These are phyloP conservation scores for Nymphalis io DNA, from an alignment of 1,140 invertebrate species.

Conservation along the genomic window DNA sequence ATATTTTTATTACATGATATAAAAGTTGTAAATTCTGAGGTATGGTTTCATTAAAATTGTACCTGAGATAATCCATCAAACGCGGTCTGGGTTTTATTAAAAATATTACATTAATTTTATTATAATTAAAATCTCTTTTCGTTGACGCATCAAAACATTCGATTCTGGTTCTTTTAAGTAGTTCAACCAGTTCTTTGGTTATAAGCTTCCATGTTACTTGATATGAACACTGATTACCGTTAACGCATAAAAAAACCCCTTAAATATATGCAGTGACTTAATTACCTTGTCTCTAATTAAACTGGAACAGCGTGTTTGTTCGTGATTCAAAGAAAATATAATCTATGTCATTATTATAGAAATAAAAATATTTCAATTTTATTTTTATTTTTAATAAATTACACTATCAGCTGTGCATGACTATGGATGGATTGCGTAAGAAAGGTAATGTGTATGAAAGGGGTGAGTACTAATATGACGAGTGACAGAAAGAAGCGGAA, in stretches of 20 bases:
- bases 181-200: not conserved
- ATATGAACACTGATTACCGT: not conserved
- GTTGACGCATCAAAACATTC: not conserved
- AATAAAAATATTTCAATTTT: too few species aligned
- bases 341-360: too few species aligned
- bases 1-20: not conserved
- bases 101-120: not conserved
- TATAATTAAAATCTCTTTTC: not conserved
- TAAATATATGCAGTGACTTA: not conserved
- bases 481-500: too few species aligned
- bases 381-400: too few species aligned
- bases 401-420: too few species aligned
- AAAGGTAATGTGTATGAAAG: too few species aligned
- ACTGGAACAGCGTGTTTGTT: too few species aligned
- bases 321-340: too few species aligned
- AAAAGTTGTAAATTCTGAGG: not conserved
- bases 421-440: too few species aligned
- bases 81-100: not conserved
- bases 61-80: not conserved
- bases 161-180: not conserved
- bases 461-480: too few species aligned
- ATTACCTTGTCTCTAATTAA: not conserved
- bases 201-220: not conserved
- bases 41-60: not conserved
- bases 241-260: not conserved